Base-by-base conservation (phyloP, 2,888 invertebrate species). In the Orthonevra nobilis region DNA sequence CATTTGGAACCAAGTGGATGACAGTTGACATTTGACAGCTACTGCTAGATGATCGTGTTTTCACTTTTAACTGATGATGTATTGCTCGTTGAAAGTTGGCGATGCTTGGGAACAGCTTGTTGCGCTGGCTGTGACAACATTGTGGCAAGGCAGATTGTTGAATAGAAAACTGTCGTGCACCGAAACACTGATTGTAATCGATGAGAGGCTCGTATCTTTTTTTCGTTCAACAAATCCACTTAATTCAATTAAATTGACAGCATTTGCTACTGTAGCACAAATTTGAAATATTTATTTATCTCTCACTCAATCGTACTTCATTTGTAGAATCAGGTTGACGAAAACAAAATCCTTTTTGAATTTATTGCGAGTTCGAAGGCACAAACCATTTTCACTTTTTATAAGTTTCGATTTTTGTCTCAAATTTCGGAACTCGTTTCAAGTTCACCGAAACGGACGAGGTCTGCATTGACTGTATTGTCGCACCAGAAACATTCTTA, bases 21-120 rank as follows among this genome's bases (percentile, higher is more conserved):
- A 70, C 77, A 77, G 77, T 72, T 77, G 77, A 64, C 77, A 72
- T 60, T 77, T 77, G 77, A 77, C 72, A 77, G 64, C 52, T 68
- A 40, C 52, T 14, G 58, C 64, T 58, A 7, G 30, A 40, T 52
- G 58, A 58, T 58, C 52, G 73, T 64, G 70, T 70, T 77, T 77
- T 77, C 77, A 77, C 77, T 77, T 77, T 77, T 77, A 50, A 50
- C 70, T 32, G 70, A 77, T 70, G 77, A 77, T 77, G 19, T 58
- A 64, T 77, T 61, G 54, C 56, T 63, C 7, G 77, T 56, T 63
- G 58, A 77, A 64, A 77, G 63, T 63, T 61, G 40, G 17, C 30
- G 38, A 4, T 1, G 14, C 23, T 23, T 12, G 7, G 42, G 40
- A n/a, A 19, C 9, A 32, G 30, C 20, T 34, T 40, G 28, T 32